Percentiles rank a stretch among this genome's conserved stretches.
These are phyloP conservation scores for Leucophenga montana DNA, from an alignment of 2,888 invertebrate genomes.

Conservation along the genomic window DNA sequence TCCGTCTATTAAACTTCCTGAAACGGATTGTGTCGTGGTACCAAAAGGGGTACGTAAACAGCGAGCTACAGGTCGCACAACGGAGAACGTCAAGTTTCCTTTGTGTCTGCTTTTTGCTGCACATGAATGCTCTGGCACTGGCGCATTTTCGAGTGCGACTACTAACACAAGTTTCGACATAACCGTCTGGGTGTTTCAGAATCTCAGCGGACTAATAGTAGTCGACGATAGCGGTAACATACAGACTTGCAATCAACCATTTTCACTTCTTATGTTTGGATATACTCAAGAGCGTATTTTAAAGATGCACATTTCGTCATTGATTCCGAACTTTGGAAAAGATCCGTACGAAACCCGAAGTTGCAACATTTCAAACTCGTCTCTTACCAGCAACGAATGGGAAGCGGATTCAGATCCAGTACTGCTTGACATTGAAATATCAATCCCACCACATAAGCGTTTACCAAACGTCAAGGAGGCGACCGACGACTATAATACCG, in stretches of 20 bases:
- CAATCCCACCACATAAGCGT: constrained; percentile 36
- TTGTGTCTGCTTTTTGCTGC: constrained; percentile 76
- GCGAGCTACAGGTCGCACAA: constrained; percentile 79
- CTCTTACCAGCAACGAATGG: constrained; percentile 75
- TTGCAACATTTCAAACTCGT: constrained; percentile 76
- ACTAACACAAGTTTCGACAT: constrained; percentile 43
- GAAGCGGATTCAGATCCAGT: constrained; percentile 63
- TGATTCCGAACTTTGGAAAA: constrained; percentile 79
- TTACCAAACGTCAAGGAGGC: constrained; percentile 24
- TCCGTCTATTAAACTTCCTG: constrained; percentile 75
- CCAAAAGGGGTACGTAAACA: constrained; percentile 76
- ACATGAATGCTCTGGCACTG: constrained; percentile 39
- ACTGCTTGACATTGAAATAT: constrained; percentile 42
- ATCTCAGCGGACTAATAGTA: constrained; percentile 80
- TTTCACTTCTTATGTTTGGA: constrained; percentile 77
- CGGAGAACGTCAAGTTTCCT: constrained; percentile 79
- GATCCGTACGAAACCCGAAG: constrained; percentile 75
- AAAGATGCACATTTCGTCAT: constrained; percentile 75
- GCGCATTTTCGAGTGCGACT: constrained; percentile 40
- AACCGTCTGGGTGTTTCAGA: constrained; percentile 76
- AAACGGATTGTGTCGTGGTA: constrained; percentile 49
- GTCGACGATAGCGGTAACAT: constrained; percentile 78
- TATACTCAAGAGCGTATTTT: constrained; percentile 77
- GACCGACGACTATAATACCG: background rate
- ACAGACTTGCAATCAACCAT: constrained; percentile 80